Evolutionary conservation across 1,140 invertebrate genomes (phyloP).

Genomic region (Anastrepha ludens): DNA sequence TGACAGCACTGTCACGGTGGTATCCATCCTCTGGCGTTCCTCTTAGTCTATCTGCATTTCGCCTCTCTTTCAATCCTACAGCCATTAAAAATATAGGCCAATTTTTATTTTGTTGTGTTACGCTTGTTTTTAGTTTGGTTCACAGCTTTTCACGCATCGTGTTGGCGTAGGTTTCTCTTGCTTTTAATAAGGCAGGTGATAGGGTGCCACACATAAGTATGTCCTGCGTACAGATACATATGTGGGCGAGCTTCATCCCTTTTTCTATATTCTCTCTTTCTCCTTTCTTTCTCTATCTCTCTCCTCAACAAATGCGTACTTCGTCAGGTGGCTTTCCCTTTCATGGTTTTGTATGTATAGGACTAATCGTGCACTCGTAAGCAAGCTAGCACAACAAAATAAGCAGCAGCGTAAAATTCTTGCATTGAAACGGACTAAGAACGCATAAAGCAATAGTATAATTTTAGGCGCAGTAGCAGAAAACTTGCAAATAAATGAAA

Average conservation of each 20-base stretch:
- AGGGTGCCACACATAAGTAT: neutral
- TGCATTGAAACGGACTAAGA: neutral
- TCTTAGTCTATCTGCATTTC: no score
- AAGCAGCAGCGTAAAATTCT: slow-evolving; percentile 28
- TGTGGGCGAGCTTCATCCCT: no score
- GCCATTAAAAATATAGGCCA: slow-evolving; percentile 6
- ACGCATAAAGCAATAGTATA: slow-evolving; percentile 35
- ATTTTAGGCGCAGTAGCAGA: slow-evolving; percentile 36
- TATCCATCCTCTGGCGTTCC: neutral
- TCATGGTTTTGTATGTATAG: neutral
- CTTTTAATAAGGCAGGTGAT: neutral
- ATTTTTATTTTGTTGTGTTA: slow-evolving; percentile 12
- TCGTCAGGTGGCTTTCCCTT: neutral
- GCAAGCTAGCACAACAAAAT: slow-evolving; percentile 34
- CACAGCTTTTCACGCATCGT: no score
- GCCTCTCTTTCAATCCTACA: neutral
- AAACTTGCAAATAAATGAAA: neutral
- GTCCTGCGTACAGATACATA: neutral
- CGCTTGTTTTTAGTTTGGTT: neutral
- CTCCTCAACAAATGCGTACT: neutral
- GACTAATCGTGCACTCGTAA: neutral
- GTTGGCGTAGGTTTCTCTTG: neutral
- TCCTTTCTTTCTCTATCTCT: neutral
- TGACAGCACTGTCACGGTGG: neutral
- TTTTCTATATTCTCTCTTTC: neutral